Evolutionary conservation across 2,888 invertebrate species (phyloP).

Genomic region (Oxyscelio sp.): DNA sequence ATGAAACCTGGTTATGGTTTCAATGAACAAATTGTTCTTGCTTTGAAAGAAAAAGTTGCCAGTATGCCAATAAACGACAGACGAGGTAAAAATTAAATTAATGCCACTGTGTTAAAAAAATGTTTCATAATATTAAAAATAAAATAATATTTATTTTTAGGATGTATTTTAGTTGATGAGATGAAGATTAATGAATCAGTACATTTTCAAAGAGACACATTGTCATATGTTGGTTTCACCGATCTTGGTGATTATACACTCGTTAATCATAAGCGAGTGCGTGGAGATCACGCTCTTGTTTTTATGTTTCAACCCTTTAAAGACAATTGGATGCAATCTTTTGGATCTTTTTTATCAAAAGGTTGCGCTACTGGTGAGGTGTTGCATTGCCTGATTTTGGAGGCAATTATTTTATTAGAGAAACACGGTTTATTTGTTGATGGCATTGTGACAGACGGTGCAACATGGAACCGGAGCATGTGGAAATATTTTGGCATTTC

Average conservation of each 20-base stretch:
- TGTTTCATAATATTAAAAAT: too few relatives aligned
- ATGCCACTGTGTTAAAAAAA: too few relatives aligned
- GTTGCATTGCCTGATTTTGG: slow-evolving; percentile 75
- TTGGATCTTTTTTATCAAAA: slow-evolving; percentile 77
- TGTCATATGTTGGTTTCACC: slow-evolving; percentile 65
- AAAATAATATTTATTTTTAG: neutral
- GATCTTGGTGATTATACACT: slow-evolving; percentile 77
- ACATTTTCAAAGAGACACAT: neutral
- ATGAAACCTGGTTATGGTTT: neutral
- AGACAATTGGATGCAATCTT: slow-evolving; percentile 76
- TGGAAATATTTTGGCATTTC: too few relatives aligned
- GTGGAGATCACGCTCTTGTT: slow-evolving; percentile 79
- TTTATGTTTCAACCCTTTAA: slow-evolving; percentile 79
- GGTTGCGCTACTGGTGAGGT: slow-evolving; percentile 74
- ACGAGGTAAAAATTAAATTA: too few relatives aligned
- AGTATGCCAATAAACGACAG: too few relatives aligned
- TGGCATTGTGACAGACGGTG: slow-evolving; percentile 21
- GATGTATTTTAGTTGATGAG: neutral
- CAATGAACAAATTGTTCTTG: too few relatives aligned
- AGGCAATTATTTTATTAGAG: slow-evolving; percentile 76
- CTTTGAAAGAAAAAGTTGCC: too few relatives aligned
- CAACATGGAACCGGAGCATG: too few relatives aligned
- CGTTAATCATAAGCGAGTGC: slow-evolving; percentile 52
- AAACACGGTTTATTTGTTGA: slow-evolving; percentile 72
- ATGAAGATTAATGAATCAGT: neutral